Evolutionary conservation across 2,888 invertebrate species (phyloP).

Genomic region (Drosophila leonis): DNA sequence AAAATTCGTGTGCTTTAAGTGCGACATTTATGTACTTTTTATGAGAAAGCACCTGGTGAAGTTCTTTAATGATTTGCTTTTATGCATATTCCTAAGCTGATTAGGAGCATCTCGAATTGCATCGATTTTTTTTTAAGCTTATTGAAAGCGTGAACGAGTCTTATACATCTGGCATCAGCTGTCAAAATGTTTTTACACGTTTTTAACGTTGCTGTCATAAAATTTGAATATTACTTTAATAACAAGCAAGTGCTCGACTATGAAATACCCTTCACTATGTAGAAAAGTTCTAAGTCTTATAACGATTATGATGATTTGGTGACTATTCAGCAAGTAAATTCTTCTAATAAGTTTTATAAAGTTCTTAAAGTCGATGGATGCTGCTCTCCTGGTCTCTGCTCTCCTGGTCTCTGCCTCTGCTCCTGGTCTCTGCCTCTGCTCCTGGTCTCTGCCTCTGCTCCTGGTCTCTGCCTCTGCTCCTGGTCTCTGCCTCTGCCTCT

Average conservation of each 20-base stretch:
- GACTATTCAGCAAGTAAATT: no score
- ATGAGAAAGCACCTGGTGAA: conserved; percentile 2
- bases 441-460: no score
- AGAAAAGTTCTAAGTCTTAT: no score
- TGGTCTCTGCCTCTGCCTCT: no score
- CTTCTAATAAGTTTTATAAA: no score
- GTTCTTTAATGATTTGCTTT: not conserved
- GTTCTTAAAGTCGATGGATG: no score
- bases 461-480: no score
- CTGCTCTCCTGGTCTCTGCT: no score
- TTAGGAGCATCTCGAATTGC: conserved; percentile 5
- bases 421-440: no score
- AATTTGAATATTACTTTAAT: not conserved
- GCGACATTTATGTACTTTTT: not conserved
- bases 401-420: no score
- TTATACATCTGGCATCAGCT: conserved; percentile 3
- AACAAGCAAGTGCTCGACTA: not conserved
- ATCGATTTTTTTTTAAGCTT: conserved; percentile 2
- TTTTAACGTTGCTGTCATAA: conserved; percentile 4
- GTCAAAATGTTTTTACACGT: conserved; percentile 5
- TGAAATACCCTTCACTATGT: not conserved
- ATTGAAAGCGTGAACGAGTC: not conserved
- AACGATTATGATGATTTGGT: no score
- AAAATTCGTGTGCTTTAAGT: not conserved
- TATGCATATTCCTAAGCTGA: conserved; percentile 5